phyloP scores from a whole-genome alignment of 2,113 vertebrate genomes.

The Ailuropoda melanoleuca region DNA sequence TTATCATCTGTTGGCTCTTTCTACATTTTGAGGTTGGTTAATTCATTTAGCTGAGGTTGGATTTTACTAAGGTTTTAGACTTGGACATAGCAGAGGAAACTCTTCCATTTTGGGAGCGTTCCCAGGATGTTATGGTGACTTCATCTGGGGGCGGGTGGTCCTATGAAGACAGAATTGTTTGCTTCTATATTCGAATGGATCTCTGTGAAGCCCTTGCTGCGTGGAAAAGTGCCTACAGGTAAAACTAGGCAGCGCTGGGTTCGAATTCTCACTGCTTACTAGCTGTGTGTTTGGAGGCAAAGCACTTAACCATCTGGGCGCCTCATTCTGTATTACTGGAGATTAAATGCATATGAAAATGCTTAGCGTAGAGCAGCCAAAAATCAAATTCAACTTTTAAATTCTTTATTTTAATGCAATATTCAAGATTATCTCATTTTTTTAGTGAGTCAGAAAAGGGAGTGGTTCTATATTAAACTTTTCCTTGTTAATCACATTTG shows the following conservation, averaged over 20 bases:
- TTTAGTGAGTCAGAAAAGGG: conserved; percentile 74
- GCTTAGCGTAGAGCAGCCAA: conserved; percentile 47
- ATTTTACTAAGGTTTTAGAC: conserved; percentile 4
- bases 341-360: conserved; percentile 58
- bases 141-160: background rate
- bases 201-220: background rate
- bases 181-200: background rate
- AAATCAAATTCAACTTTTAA: conserved; percentile 58
- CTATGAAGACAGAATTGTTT: background rate
- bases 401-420: conserved; percentile 65
- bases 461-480: conserved; percentile 64
- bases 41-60: background rate
- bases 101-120: background rate
- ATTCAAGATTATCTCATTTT: conserved; percentile 74
- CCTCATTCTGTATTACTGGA: conserved; percentile 36
- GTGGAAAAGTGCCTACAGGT: background rate
- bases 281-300: background rate
- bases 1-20: background rate
- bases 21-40: background rate
- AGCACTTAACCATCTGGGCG: conserved; percentile 44
- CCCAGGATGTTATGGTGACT: background rate
- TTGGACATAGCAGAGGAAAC: background rate
- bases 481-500: conserved; percentile 69
- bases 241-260: background rate
- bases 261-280: background rate